These are phyloP conservation scores for Trichogramma dendrolimi DNA, from an alignment of 2,888 invertebrate species.

Conservation along the genomic window DNA sequence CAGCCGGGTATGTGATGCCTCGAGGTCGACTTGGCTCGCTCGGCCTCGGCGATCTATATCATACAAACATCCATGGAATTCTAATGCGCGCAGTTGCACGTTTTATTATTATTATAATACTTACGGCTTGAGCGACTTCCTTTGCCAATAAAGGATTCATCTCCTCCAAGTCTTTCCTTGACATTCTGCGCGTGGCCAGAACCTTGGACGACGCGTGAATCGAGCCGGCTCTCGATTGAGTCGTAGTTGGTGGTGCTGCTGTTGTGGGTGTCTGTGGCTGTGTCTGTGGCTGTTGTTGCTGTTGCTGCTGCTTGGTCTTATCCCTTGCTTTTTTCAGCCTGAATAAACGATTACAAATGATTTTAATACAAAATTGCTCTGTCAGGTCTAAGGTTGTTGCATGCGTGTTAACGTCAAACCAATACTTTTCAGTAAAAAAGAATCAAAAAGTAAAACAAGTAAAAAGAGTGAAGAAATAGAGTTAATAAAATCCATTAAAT, in stretches of 20 bases:
- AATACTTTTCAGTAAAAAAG: too few species aligned
- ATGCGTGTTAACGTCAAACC: too few species aligned
- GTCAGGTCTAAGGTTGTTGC: too few species aligned
- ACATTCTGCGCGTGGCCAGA: constrained; percentile 36
- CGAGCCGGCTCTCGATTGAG: constrained; percentile 30
- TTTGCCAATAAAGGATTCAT: constrained; percentile 40
- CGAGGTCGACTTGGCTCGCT: constrained; percentile 39
- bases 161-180: constrained; percentile 42
- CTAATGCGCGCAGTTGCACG: neutral
- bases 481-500: too few species aligned
- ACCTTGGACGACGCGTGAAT: constrained; percentile 37
- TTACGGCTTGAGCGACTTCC: constrained; percentile 39
- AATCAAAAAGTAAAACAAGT: too few species aligned
- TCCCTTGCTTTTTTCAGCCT: constrained; percentile 46
- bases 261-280: constrained; percentile 6
- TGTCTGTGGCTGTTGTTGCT: constrained; percentile 3
- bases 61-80: neutral
- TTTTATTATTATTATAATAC: neutral
- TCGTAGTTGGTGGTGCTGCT: constrained; percentile 1
- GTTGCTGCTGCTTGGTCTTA: constrained; percentile 24
- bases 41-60: constrained; percentile 37
- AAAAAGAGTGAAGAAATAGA: too few species aligned
- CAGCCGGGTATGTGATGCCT: constrained; percentile 39
- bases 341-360: neutral
- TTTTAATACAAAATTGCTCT: too few species aligned